phyloP scores from a whole-genome alignment of 2,888 invertebrate genomes.

The Elmis aenea region DNA sequence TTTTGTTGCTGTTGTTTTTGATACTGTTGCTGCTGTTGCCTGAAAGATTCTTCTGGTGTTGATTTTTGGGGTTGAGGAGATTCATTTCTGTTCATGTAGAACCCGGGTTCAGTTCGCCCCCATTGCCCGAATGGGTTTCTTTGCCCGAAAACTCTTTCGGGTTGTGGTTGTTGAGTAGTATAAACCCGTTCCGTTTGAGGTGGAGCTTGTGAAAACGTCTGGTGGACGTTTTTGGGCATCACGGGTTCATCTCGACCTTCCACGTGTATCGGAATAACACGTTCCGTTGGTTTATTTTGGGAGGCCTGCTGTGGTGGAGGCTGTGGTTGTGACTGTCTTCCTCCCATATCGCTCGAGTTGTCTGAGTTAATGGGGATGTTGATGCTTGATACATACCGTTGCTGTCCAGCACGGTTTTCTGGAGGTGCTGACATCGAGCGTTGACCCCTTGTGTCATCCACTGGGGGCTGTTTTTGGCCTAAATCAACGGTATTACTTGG shows the following conservation, averaged over 20 bases:
- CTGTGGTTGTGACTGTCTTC: constrained; percentile 25
- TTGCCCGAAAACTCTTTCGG: constrained; percentile 35
- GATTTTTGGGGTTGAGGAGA: constrained; percentile 23
- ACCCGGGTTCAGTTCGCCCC: too few species aligned
- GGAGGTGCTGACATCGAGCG: constrained; percentile 80
- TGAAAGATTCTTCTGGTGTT: constrained; percentile 33
- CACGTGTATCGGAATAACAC: constrained; percentile 84
- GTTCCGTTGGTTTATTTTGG: constrained; percentile 53
- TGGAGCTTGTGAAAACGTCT: constrained; percentile 21
- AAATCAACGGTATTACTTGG: constrained; percentile 73
- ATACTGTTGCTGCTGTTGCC: constrained; percentile 31
- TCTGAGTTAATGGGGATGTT: constrained; percentile 38
- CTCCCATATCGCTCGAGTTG: constrained; percentile 20
- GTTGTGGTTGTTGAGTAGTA: constrained; percentile 30
- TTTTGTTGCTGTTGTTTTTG: constrained; percentile 35
- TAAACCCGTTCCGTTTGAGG: constrained; percentile 26
- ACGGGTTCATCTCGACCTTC: constrained; percentile 81
- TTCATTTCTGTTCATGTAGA: constrained; percentile 6
- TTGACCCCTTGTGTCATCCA: constrained; percentile 56
- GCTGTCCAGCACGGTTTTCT: constrained; percentile 43
- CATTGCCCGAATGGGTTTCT: constrained; percentile 49
- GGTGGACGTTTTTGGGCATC: constrained; percentile 53
- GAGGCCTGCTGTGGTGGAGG: constrained; percentile 34
- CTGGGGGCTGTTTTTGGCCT: constrained; percentile 61
- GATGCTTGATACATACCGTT: constrained; percentile 39